Evolutionary conservation across 2,113 vertebrate genomes (phyloP).

Genomic region (Toxostoma redivivum): DNA sequence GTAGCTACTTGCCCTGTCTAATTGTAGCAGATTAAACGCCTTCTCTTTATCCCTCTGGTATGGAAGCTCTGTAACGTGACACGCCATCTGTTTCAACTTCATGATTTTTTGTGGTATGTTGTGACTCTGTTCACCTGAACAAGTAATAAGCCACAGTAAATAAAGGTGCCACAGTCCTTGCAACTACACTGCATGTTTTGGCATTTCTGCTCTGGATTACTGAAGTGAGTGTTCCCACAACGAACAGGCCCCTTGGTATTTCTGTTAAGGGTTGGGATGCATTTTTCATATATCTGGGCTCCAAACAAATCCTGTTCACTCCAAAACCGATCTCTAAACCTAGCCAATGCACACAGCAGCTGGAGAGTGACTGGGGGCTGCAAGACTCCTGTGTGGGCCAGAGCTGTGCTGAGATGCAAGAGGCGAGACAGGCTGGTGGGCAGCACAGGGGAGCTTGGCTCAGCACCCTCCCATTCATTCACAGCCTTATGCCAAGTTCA

Average conservation of each 20-base stretch:
- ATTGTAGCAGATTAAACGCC: neutral
- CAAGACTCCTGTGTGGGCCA: neutral
- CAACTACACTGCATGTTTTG: accelerated
- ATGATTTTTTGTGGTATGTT: neutral
- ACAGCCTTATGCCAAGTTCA: neutral
- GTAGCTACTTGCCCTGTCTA: neutral
- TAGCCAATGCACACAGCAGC: neutral
- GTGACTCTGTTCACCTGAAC: neutral
- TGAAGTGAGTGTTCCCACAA: neutral
- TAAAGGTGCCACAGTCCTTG: neutral
- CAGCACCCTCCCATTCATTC: neutral
- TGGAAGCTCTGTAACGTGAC: neutral
- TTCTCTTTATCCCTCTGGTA: neutral
- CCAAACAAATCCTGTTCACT: neutral
- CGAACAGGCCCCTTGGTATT: neutral
- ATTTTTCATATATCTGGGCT: accelerated
- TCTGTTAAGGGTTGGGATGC: neutral
- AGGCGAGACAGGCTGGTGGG: neutral
- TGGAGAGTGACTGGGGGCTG: neutral
- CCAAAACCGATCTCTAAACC: neutral
- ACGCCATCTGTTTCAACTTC: neutral
- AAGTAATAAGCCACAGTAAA: neutral
- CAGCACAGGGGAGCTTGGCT: accelerated
- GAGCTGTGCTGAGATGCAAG: neutral
- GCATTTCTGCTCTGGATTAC: neutral